These are phyloP conservation scores for Ectropis grisescens DNA, from an alignment of 1,140 invertebrate genomes.

Conservation along the genomic window DNA sequence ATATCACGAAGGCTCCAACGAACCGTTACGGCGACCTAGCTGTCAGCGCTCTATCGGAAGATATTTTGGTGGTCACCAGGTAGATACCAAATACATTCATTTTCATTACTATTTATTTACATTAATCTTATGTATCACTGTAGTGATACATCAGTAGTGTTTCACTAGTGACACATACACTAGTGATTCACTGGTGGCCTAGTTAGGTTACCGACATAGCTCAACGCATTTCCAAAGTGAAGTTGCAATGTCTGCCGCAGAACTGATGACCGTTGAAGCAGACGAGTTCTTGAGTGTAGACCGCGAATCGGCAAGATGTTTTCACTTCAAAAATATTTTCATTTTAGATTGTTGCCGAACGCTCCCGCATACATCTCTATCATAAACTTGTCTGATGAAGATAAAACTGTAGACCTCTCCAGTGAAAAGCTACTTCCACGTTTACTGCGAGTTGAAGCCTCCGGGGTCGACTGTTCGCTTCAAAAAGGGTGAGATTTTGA, in stretches of 20 bases:
- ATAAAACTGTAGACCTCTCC: not conserved
- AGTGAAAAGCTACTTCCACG: conserved; percentile 10
- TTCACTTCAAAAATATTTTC: not conserved
- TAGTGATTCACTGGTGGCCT: too few species aligned
- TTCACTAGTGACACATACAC: too few species aligned
- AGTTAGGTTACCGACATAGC: too few species aligned
- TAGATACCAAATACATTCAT: conserved; percentile 6
- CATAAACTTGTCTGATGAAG: conserved; percentile 2
- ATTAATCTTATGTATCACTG: too few species aligned
- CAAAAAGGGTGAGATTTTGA: conserved; percentile 29
- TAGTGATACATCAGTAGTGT: too few species aligned
- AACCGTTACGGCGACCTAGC: conserved; percentile 40
- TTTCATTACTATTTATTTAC: too few species aligned
- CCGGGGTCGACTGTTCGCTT: conserved; percentile 30
- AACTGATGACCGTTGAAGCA: too few species aligned
- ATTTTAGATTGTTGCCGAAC: conserved; percentile 1
- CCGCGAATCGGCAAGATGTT: too few species aligned
- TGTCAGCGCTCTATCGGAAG: conserved; percentile 23
- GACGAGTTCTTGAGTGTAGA: too few species aligned
- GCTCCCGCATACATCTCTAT: not conserved
- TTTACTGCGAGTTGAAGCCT: conserved; percentile 31
- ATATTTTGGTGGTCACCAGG: conserved; percentile 37
- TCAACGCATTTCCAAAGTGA: too few species aligned
- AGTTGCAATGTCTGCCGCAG: too few species aligned
- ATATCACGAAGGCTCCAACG: conserved; percentile 19